Evolutionary conservation across 2,113 vertebrate species (phyloP).

Genomic region (Prochilodus magdalenae): DNA sequence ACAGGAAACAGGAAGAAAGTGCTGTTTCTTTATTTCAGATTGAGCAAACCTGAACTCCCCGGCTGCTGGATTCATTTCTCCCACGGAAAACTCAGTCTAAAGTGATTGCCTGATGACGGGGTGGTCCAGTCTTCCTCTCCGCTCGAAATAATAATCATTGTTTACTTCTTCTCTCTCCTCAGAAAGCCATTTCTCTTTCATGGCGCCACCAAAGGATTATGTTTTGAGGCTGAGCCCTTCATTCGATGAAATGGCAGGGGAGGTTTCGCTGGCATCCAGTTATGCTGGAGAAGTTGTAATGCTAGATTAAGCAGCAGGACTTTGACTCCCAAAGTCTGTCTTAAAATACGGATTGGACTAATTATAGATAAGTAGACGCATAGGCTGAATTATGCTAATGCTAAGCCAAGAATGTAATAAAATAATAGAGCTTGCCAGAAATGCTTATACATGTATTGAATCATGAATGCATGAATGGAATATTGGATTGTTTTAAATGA

Average conservation of each 20-base stretch:
- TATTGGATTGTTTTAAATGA: no score
- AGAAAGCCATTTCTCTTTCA: conserved; percentile 9
- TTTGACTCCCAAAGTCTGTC: neutral
- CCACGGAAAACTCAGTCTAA: neutral
- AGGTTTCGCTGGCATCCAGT: neutral
- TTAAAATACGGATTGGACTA: neutral
- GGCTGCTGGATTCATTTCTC: neutral
- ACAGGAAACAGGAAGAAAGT: neutral
- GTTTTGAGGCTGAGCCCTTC: conserved; percentile 14
- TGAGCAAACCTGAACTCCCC: neutral
- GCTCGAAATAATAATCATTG: neutral
- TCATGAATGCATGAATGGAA: no score
- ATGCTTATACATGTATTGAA: no score
- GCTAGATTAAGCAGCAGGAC: neutral
- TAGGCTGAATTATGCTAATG: neutral
- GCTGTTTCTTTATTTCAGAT: neutral
- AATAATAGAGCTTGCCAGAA: no score
- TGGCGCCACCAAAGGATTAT: neutral
- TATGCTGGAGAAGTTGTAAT: neutral
- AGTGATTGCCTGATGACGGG: neutral
- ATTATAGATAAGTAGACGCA: neutral
- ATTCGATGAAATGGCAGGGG: neutral
- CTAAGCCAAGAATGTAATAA: neutral
- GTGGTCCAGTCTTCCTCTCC: neutral
- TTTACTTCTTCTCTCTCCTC: conserved; percentile 11